Percentiles rank a stretch among this genome's conserved stretches.
Conservation (phyloP, 2,797 vertebrate species). For the Channallabes apus region DNA sequence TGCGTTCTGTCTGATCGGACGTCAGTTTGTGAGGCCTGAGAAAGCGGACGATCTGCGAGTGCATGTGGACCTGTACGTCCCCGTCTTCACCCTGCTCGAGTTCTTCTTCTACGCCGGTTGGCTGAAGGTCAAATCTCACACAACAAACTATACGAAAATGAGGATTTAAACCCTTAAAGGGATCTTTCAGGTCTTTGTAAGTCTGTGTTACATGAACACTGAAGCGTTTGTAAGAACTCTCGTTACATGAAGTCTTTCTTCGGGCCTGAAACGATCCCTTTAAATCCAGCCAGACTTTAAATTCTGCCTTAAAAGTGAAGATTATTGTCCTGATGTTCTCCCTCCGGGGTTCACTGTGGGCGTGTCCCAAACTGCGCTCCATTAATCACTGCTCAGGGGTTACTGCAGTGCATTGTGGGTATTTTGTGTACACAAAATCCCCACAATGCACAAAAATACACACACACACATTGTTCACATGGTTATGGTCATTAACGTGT, state of each 20-base stretch:
- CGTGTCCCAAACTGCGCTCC: neutral
- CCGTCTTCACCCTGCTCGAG: conserved; percentile 86
- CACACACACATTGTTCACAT: no score
- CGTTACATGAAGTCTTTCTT: no score
- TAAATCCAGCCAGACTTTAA: neutral
- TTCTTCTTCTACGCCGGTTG: conserved; percentile 93
- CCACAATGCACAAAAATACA: no score
- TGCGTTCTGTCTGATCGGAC: conserved; percentile 81
- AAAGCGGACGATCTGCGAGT: conserved; percentile 62
- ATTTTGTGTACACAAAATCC: neutral
- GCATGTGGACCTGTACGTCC: conserved; percentile 83
- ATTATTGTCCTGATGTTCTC: neutral
- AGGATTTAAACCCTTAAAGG: neutral
- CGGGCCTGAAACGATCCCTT: no score
- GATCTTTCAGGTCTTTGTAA: no score
- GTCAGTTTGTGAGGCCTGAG: conserved; percentile 82
- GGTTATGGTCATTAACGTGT: neutral
- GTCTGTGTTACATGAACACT: no score
- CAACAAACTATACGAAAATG: neutral
- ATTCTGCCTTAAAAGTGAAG: neutral
- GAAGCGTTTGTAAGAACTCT: no score
- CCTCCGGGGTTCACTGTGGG: neutral
- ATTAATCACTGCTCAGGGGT: neutral
- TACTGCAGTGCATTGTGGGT: neutral
- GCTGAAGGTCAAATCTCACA: conserved; percentile 79